phyloP scores from a whole-genome alignment of 92 coral and sea anemone species.

The Anthopleura xanthogrammica region DNA sequence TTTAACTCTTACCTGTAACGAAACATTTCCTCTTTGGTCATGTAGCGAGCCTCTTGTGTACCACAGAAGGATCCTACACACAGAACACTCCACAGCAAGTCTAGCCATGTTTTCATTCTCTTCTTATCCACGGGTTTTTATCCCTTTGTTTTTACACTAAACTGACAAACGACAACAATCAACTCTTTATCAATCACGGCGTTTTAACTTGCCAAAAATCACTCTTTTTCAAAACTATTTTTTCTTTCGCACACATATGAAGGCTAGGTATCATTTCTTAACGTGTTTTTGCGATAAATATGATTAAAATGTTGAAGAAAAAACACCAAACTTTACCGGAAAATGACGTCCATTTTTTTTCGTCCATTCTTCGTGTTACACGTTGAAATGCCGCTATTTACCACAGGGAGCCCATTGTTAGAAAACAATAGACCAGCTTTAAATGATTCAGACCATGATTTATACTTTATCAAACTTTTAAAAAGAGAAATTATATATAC shows the following conservation, averaged over 20 bases:
- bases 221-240: background rate
- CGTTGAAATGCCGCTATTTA: background rate
- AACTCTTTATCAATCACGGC: background rate
- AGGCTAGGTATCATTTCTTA: background rate
- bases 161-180: background rate
- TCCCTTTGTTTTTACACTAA: background rate
- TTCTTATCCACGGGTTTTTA: background rate
- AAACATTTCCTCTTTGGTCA: slow-evolving; percentile 72
- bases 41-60: slow-evolving; percentile 35
- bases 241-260: background rate
- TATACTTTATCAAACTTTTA: too few relatives aligned
- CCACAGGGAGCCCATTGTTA: background rate
- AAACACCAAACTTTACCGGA: background rate
- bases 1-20: slow-evolving; percentile 47
- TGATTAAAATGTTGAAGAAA: background rate
- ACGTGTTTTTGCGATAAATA: background rate
- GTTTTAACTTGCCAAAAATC: background rate
- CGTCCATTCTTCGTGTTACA: background rate
- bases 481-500: too few relatives aligned
- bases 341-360: background rate
- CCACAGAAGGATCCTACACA: slow-evolving; percentile 36
- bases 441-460: too few relatives aligned
- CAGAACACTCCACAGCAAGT: slow-evolving; percentile 26
- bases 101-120: slow-evolving; percentile 30
- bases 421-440: too few relatives aligned